Conservation (phyloP, 2,113 vertebrate genomes). For the Xenus cinereus region DNA sequence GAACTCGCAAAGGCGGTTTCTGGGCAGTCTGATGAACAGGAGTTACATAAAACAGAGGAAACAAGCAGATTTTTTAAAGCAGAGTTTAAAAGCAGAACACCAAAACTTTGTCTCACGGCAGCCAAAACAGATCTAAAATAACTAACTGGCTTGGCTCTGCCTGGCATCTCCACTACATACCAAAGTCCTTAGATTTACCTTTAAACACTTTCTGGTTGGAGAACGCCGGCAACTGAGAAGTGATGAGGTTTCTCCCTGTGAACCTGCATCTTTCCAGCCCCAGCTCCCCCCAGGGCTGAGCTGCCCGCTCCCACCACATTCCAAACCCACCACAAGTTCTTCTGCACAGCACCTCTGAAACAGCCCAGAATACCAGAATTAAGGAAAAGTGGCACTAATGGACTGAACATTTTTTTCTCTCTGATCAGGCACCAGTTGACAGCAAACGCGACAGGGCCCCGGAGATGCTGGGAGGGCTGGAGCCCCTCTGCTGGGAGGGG, state of each 20-base stretch:
- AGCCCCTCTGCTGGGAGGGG: background rate
- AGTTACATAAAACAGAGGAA: background rate
- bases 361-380: accelerated
- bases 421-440: background rate
- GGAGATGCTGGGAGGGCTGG: background rate
- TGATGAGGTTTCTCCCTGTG: background rate
- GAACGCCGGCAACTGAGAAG: background rate
- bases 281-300: background rate
- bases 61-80: background rate
- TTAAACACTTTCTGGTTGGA: background rate
- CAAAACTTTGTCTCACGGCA: background rate
- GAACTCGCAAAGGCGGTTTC: accelerated
- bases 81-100: background rate
- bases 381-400: background rate
- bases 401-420: accelerated
- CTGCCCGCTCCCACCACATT: background rate
- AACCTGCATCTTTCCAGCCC: background rate
- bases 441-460: background rate
- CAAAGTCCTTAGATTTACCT: background rate
- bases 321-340: background rate
- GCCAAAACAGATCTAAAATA: background rate
- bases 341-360: background rate
- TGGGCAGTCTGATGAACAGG: background rate
- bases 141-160: background rate
- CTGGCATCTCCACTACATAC: background rate